phyloP scores from a whole-genome alignment of 2,113 vertebrate species.

The Elaphurus davidianus region DNA sequence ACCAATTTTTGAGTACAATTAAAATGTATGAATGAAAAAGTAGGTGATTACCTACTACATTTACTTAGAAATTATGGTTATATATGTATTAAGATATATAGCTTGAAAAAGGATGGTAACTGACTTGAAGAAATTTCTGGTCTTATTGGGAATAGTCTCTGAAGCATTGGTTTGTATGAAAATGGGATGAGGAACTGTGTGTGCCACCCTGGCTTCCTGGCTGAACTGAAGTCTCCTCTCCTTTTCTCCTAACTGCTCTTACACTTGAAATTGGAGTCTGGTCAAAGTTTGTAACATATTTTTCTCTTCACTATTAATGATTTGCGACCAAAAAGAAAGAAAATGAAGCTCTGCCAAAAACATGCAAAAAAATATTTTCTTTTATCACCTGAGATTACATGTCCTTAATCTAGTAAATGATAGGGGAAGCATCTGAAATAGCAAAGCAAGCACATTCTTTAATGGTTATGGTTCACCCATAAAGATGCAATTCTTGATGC shows the following conservation, averaged over 20 bases:
- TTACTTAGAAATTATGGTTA: constrained; percentile 56
- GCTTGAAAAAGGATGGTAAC: constrained; percentile 77
- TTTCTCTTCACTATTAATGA: constrained; percentile 68
- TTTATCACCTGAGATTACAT: constrained; percentile 64
- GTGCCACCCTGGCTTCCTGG: constrained; percentile 64
- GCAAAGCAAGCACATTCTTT: constrained; percentile 70
- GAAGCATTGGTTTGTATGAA: constrained; percentile 65
- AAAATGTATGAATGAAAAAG: background rate
- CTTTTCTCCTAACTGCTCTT: constrained; percentile 75
- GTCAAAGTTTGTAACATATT: constrained; percentile 81
- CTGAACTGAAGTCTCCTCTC: constrained; percentile 58
- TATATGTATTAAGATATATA: constrained; percentile 63
- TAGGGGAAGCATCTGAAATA: constrained; percentile 50
- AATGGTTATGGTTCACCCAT: constrained; percentile 66
- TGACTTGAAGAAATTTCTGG: constrained; percentile 71
- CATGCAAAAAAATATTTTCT: constrained; percentile 67
- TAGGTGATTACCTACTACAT: background rate
- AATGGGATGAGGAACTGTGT: constrained; percentile 58
- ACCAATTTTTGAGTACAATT: constrained; percentile 7
- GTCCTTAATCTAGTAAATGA: constrained; percentile 21
- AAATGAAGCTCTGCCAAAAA: constrained; percentile 68
- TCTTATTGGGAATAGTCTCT: constrained; percentile 69
- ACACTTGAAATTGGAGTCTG: constrained; percentile 74
- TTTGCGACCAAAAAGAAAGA: background rate
- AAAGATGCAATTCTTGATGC: constrained; percentile 76